Percentiles rank a stretch among this genome's conserved stretches.
Evolutionary conservation across 2,888 invertebrate genomes (phyloP).

Genomic region (Nudaria mundana): DNA sequence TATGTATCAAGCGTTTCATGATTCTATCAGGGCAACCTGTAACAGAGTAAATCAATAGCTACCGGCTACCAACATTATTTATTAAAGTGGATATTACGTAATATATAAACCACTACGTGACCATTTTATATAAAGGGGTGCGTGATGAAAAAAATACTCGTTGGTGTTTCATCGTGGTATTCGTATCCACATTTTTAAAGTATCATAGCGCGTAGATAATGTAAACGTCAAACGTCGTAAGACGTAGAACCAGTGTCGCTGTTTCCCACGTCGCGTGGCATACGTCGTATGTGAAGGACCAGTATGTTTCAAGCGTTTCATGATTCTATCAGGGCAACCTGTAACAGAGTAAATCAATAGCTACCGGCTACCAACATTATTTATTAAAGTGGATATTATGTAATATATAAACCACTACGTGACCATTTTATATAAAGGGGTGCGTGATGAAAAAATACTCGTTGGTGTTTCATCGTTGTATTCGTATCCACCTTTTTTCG

Average conservation of each 20-base stretch:
- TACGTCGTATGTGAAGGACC: too few species aligned
- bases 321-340: too few species aligned
- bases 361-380: slow-evolving; percentile 15
- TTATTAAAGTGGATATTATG: slow-evolving; percentile 18
- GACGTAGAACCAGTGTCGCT: too few species aligned
- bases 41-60: too few species aligned
- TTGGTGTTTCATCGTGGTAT: not conserved
- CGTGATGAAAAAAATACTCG: slow-evolving; percentile 4
- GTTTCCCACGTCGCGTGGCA: too few species aligned
- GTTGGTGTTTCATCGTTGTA: not conserved
- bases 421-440: slow-evolving; percentile 19
- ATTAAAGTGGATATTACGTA: slow-evolving; percentile 16
- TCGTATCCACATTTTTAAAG: too few species aligned
- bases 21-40: too few species aligned
- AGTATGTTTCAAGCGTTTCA: too few species aligned
- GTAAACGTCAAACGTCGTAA: too few species aligned
- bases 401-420: slow-evolving; percentile 18
- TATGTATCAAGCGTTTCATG: too few species aligned
- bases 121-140: slow-evolving; percentile 15
- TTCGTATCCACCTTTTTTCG: slow-evolving; percentile 1
- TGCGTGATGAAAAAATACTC: slow-evolving; percentile 5
- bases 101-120: slow-evolving; percentile 21
- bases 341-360: too few species aligned
- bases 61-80: slow-evolving; percentile 17
- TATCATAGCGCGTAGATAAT: too few species aligned